Evolutionary conservation across 2,797 vertebrate genomes (phyloP).

Genomic region (Sylvia borin): DNA sequence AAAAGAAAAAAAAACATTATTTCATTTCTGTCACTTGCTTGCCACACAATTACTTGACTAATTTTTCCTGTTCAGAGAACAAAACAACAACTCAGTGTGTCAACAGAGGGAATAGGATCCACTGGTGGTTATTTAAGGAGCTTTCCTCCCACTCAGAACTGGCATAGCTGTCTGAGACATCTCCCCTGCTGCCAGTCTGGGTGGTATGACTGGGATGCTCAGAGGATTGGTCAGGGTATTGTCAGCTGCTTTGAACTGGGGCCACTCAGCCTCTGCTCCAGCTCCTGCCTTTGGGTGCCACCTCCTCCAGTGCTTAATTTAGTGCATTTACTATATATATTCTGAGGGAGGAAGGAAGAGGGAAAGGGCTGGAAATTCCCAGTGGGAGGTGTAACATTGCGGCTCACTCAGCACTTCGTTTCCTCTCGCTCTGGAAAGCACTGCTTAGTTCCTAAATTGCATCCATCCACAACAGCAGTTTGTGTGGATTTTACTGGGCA

Average conservation of each 20-base stretch:
- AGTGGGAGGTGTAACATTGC: background rate
- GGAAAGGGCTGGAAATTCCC: conserved; percentile 53
- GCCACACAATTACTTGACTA: background rate
- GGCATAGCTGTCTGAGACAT: background rate
- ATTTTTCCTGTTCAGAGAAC: background rate
- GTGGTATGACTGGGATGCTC: conserved; percentile 1
- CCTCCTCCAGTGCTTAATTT: background rate
- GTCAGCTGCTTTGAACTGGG: conserved; percentile 26
- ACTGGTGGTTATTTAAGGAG: conserved; percentile 47
- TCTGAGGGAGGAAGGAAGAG: conserved; percentile 47
- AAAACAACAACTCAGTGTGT: background rate
- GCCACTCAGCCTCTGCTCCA: background rate
- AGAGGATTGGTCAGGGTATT: conserved; percentile 10
- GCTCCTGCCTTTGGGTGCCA: background rate
- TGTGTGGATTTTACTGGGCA: background rate
- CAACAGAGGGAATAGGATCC: background rate
- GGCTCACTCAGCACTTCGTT: background rate
- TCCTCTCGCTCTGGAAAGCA: conserved; percentile 5
- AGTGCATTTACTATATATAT: conserved; percentile 1
- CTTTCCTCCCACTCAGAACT: conserved; percentile 33
- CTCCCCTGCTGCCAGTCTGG: background rate
- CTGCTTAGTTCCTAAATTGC: background rate
- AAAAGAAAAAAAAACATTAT: background rate
- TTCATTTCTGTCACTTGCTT: background rate
- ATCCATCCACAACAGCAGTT: background rate